These are phyloP conservation scores for Gari tellinella DNA, from an alignment of 2,888 invertebrate species.

Conservation along the genomic window DNA sequence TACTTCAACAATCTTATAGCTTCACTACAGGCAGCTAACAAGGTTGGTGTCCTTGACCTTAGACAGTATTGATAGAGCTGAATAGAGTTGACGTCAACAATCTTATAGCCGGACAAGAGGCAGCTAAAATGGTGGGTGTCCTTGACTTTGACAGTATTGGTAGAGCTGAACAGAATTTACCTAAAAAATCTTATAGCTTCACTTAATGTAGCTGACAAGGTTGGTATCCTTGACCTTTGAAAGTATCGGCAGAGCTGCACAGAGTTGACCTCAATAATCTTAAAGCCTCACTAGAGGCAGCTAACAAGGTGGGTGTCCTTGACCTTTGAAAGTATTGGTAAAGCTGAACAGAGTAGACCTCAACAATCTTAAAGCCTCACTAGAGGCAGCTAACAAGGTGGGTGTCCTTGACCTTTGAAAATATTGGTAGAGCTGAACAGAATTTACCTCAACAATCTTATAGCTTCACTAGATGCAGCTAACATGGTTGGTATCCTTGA, in stretches of 20 bases:
- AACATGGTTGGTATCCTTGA: too few species aligned
- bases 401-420: too few species aligned
- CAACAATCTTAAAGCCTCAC: conserved; percentile 71
- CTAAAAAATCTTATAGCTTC: conserved; percentile 74
- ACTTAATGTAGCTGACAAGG: conserved; percentile 80
- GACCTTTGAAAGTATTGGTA: too few species aligned
- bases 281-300: conserved; percentile 77
- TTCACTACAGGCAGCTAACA: conserved; percentile 78
- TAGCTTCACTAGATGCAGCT: conserved; percentile 77
- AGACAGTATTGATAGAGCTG: too few species aligned
- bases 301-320: conserved; percentile 82
- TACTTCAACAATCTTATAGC: conserved; percentile 76
- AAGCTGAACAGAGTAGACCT: conserved; percentile 79
- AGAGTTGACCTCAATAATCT: conserved; percentile 75
- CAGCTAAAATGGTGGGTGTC: conserved; percentile 81
- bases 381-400: conserved; percentile 81
- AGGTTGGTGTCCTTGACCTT: too few species aligned
- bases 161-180: conserved; percentile 78
- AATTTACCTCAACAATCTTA: conserved; percentile 75
- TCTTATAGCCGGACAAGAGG: conserved; percentile 77
- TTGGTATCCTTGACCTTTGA: too few species aligned
- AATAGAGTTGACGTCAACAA: conserved; percentile 75
- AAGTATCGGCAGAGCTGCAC: conserved; percentile 78
- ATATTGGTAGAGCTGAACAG: conserved; percentile 78
- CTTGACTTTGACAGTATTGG: too few species aligned